Evolutionary conservation across 1,140 invertebrate species (phyloP).

Genomic region (Lanistes nyassanus): DNA sequence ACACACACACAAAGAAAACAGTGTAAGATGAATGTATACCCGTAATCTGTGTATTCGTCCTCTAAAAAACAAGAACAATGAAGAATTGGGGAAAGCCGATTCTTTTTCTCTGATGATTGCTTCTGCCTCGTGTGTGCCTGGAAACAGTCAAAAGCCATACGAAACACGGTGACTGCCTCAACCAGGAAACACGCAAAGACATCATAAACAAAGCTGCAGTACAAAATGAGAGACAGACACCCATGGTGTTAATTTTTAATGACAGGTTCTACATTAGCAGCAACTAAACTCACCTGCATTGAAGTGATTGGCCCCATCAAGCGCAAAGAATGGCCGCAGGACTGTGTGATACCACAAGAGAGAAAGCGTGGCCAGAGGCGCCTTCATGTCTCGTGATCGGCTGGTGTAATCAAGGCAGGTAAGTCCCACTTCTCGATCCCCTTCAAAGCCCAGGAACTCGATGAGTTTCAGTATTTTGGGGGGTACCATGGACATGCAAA

Average conservation of each 20-base stretch:
- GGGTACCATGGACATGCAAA: slow-evolving; percentile 78
- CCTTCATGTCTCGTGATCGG: slow-evolving; percentile 77
- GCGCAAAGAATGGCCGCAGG: slow-evolving; percentile 77
- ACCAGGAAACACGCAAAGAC: slow-evolving; percentile 1
- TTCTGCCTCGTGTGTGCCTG: slow-evolving; percentile 72
- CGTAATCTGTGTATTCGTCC: slow-evolving; percentile 76
- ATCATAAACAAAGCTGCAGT: neutral
- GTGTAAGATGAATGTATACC: slow-evolving; percentile 28
- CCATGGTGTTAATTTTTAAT: too few relatives aligned
- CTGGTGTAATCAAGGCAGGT: slow-evolving; percentile 75
- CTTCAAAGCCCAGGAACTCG: slow-evolving; percentile 79
- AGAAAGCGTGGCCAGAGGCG: slow-evolving; percentile 77
- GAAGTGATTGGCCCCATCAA: slow-evolving; percentile 74
- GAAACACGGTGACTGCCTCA: too few relatives aligned
- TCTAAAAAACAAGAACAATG: slow-evolving; percentile 78
- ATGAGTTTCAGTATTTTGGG: slow-evolving; percentile 76
- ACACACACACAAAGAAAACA: neutral
- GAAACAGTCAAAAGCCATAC: too few relatives aligned
- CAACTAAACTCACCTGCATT: slow-evolving; percentile 67
- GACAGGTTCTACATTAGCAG: too few relatives aligned
- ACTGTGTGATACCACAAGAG: slow-evolving; percentile 82
- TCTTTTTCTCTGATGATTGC: slow-evolving; percentile 73
- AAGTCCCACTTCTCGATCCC: slow-evolving; percentile 74
- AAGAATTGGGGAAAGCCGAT: slow-evolving; percentile 73
- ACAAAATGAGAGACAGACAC: neutral